These are phyloP conservation scores for Mercenaria mercenaria DNA, from an alignment of 1,140 invertebrate species.

Conservation along the genomic window DNA sequence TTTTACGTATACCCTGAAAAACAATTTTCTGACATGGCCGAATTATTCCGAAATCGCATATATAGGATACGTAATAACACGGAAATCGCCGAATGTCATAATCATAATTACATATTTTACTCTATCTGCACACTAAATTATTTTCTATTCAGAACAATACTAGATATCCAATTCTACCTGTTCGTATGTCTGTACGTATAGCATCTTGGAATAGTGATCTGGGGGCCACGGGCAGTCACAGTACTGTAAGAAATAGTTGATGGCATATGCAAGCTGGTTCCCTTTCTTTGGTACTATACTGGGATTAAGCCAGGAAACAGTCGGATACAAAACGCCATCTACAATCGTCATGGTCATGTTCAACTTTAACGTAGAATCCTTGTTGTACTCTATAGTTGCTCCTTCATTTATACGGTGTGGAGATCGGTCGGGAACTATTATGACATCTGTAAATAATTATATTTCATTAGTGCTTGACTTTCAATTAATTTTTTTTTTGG, in stretches of 20 bases:
- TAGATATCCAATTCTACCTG: constrained; percentile 27
- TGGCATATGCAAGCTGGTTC: constrained; percentile 56
- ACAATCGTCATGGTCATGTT: constrained; percentile 38
- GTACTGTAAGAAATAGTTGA: constrained; percentile 68
- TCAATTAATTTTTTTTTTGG: background rate
- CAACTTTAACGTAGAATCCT: constrained; percentile 28
- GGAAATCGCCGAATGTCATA: no score
- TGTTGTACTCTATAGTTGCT: constrained; percentile 10
- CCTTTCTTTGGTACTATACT: background rate
- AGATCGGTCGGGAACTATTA: background rate
- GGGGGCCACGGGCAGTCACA: constrained; percentile 70
- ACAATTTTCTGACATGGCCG: no score
- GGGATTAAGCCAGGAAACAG: constrained; percentile 70
- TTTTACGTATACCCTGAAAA: no score
- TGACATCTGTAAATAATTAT: constrained; percentile 2
- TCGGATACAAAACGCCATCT: constrained; percentile 53
- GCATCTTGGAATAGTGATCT: constrained; percentile 57
- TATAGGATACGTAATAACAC: no score
- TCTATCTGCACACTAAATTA: no score
- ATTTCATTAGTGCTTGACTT: no score
- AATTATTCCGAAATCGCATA: no score
- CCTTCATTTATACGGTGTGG: background rate
- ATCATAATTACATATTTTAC: no score
- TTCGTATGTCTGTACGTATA: background rate
- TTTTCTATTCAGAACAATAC: no score